These are phyloP conservation scores for Nothobranchius kuhntae DNA, from an alignment of 2,113 vertebrate genomes.

Conservation along the genomic window DNA sequence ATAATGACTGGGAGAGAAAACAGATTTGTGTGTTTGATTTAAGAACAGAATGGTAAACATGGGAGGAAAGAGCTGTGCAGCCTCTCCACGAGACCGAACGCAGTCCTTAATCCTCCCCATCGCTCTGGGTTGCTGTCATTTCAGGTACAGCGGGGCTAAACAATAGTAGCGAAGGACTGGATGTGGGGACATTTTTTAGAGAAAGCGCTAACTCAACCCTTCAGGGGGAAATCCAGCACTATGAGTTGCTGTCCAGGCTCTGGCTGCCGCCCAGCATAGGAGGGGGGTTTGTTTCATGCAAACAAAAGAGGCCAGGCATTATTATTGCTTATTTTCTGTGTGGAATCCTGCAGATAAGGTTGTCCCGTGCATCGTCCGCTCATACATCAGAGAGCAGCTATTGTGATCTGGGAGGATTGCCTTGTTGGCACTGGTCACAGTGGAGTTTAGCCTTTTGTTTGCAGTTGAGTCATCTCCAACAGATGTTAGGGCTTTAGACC, in stretches of 20 bases:
- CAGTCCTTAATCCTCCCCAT: constrained; percentile 59
- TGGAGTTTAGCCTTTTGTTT: constrained; percentile 47
- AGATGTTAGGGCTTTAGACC: constrained; percentile 39
- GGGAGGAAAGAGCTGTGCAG: background rate
- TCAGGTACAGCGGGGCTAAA: constrained; percentile 62
- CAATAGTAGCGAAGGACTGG: constrained; percentile 49
- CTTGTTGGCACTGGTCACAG: constrained; percentile 27
- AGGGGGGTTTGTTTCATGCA: constrained; percentile 31
- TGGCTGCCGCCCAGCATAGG: constrained; percentile 33
- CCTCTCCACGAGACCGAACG: background rate
- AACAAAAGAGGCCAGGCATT: constrained; percentile 61
- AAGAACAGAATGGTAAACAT: constrained; percentile 15
- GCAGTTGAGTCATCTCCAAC: constrained; percentile 48
- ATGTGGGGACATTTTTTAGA: constrained; percentile 36
- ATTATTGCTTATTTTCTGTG: constrained; percentile 54
- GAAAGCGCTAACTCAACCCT: constrained; percentile 39
- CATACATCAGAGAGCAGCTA: constrained; percentile 39
- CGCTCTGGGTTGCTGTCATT: constrained; percentile 60
- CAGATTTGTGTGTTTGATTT: constrained; percentile 25
- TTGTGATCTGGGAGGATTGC: constrained; percentile 57
- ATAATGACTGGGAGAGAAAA: constrained; percentile 37
- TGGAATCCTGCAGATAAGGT: constrained; percentile 67
- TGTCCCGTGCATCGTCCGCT: constrained; percentile 33
- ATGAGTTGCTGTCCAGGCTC: background rate
- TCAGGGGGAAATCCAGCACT: constrained; percentile 31